Evolutionary conservation across 2,797 vertebrate genomes (phyloP).

Genomic region (Artibeus jamaicensis): DNA sequence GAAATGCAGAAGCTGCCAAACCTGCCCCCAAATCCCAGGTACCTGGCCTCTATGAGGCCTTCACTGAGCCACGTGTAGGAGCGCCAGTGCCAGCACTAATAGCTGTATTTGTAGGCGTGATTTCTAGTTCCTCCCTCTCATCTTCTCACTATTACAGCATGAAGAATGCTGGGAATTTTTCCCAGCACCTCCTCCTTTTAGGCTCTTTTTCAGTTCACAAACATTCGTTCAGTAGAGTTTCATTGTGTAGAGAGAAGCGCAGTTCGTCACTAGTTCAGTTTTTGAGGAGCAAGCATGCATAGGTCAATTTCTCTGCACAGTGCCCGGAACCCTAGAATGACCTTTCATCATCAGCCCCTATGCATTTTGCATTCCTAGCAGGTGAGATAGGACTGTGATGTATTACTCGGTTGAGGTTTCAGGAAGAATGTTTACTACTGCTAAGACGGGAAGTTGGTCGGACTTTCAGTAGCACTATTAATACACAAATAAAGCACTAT

Average conservation of each 20-base stretch:
- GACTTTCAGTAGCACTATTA: background rate
- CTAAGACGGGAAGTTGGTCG: background rate
- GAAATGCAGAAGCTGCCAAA: background rate
- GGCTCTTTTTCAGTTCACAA: background rate
- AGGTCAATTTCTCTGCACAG: background rate
- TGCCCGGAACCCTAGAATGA: background rate
- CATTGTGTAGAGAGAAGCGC: background rate
- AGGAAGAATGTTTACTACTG: background rate
- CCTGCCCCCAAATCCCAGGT: background rate
- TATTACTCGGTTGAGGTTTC: slow-evolving; percentile 5
- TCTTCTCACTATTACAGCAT: background rate
- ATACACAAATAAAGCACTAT: background rate
- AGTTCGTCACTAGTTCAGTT: background rate
- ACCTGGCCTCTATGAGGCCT: background rate
- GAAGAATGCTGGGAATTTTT: background rate
- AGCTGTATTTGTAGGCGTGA: background rate
- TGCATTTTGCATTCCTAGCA: background rate
- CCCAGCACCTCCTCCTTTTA: background rate
- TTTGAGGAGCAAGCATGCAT: background rate
- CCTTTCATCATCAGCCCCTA: background rate
- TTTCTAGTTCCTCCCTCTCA: background rate
- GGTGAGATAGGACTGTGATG: background rate
- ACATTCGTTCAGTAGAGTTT: background rate
- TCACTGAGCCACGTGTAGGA: background rate
- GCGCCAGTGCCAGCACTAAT: background rate